Base-by-base conservation (phyloP, 2,888 invertebrate species). In the Scotopteryx bipunctaria region DNA sequence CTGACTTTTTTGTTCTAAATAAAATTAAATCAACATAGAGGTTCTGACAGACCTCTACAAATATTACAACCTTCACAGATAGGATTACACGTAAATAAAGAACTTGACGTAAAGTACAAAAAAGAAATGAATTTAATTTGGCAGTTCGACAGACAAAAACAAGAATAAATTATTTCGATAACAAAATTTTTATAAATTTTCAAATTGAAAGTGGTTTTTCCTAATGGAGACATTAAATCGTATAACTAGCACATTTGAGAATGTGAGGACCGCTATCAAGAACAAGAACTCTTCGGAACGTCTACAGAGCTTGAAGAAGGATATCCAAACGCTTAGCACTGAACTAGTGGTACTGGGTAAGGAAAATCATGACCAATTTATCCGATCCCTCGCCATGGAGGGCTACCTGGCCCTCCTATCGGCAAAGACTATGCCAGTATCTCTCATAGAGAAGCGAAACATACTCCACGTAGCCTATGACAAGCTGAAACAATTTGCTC, bases 371-470 rank as follows among this genome's bases (percentile, higher is more conserved):
- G 83, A 78, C 4, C 69, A 77, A 38, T 82, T 69, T 42, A 25
- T 87, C 14, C 67, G 89, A 29, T 80, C 86, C 0, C 54, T 88
- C 17, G 87, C 86, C 3, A 88, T 90, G 88, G 86, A 88, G 61
- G 85, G 81, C 16, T 89, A 86, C 57, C 64, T 90, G 6, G 75
- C 84, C 2, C 66, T 90, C 1, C 72, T 90, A 2, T 76, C 86
- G 0, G 80, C 79, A 2, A 89, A 88, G 65, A 79, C 77, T 0
- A 71, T 89, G 67, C 85, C 87, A 0, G 60, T 86, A 31, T 69
- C 82, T 0, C 63, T 82, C 2, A 56, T 66, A 1, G 88, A 90
- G 48, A 89, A 87, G 61, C 72, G 72, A 17, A 83, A 86, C 55
- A 63, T 81, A 4, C 77, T 90, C 0, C 76, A 80, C 13, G 55